phyloP scores from a whole-genome alignment of 2,113 vertebrate genomes.

The Mesoclemmys tuberculata region DNA sequence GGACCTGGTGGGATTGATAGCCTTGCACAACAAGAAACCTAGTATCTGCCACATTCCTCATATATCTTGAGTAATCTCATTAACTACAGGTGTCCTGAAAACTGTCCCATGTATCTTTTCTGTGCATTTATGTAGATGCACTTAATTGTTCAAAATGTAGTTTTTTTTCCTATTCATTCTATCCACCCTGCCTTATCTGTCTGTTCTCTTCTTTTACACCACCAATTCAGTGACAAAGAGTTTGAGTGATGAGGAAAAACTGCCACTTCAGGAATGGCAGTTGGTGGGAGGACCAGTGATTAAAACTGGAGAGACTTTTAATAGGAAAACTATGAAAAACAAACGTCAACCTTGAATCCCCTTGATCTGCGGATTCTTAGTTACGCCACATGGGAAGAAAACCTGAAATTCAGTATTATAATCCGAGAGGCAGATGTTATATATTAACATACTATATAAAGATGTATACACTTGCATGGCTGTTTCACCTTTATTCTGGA shows the following conservation, averaged over 20 bases:
- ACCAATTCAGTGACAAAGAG: background rate
- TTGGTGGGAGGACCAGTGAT: background rate
- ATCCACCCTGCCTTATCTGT: background rate
- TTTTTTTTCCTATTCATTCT: background rate
- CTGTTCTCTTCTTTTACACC: background rate
- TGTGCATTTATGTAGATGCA: background rate
- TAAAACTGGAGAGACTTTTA: background rate
- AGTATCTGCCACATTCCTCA: background rate
- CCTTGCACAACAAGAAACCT: background rate
- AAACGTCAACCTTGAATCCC: background rate
- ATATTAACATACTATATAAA: background rate
- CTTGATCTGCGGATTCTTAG: background rate
- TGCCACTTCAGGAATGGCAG: background rate
- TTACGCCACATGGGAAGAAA: background rate
- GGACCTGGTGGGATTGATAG: background rate
- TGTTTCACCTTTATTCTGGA: background rate
- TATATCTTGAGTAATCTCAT: background rate
- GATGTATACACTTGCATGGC: background rate
- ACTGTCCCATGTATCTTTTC: background rate
- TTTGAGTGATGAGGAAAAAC: background rate
- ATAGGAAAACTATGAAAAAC: background rate
- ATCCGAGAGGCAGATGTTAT: fast-evolving
- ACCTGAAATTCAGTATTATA: background rate
- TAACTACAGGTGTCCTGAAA: background rate
- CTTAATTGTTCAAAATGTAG: background rate